Percentiles rank a stretch among this genome's conserved stretches.
These are phyloP conservation scores for Campylomormyrus tamandua DNA, from an alignment of 2,113 vertebrate species.

Conservation along the genomic window DNA sequence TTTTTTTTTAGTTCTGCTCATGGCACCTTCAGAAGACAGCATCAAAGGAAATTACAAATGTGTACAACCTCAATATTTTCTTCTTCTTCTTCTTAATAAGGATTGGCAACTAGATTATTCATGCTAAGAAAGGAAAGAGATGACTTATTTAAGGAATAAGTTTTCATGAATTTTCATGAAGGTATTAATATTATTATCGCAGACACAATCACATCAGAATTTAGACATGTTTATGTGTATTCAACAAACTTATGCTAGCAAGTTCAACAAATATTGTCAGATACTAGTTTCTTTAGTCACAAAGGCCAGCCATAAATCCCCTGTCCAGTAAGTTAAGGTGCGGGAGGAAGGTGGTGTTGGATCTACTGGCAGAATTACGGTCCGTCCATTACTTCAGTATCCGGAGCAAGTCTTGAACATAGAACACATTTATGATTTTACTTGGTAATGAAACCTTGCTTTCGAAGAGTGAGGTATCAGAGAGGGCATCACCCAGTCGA, in stretches of 20 bases:
- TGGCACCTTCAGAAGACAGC: background rate
- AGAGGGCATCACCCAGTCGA: slow-evolving; percentile 80
- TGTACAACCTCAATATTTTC: background rate
- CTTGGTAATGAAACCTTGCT: background rate
- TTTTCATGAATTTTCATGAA: background rate
- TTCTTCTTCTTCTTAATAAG: background rate
- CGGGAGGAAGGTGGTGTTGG: background rate
- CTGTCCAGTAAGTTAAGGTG: background rate
- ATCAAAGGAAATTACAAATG: background rate
- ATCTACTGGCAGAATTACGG: background rate
- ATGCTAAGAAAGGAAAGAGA: background rate
- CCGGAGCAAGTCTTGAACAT: background rate
- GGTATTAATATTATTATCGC: background rate
- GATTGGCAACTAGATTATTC: slow-evolving; percentile 7
- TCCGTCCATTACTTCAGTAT: too few species aligned
- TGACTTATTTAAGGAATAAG: background rate
- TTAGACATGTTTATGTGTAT: background rate
- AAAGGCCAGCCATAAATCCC: background rate
- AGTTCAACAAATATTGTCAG: background rate
- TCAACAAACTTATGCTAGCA: background rate
- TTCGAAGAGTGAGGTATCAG: slow-evolving; percentile 15
- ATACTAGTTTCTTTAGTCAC: background rate
- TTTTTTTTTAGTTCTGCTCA: background rate
- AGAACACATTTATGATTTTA: background rate
- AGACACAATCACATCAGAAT: background rate